Conservation (phyloP, 2,888 invertebrate species). For the Papilio demoleus region DNA sequence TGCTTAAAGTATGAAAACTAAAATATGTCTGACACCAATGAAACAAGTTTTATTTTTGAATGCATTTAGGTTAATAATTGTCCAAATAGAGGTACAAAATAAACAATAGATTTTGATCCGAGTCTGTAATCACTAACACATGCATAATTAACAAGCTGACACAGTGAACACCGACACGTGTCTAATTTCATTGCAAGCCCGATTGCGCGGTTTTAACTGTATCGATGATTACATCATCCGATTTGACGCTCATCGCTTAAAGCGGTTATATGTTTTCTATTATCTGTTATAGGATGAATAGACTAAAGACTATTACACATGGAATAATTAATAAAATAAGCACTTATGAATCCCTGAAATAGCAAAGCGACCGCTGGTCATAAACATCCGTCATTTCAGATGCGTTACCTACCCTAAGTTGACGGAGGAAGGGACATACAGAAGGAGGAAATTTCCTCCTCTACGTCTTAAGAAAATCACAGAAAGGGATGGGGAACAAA, state of each 20-base stretch:
- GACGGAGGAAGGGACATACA: too few relatives aligned
- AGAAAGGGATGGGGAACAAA: too few relatives aligned
- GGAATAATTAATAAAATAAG: too few relatives aligned
- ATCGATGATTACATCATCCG: constrained; percentile 26
- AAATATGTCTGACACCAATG: too few relatives aligned
- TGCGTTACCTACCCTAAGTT: too few relatives aligned
- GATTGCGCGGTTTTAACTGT: constrained; percentile 27
- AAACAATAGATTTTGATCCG: constrained; percentile 25
- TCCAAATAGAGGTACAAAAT: neutral
- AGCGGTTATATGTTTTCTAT: constrained; percentile 42
- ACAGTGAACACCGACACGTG: constrained; percentile 24
- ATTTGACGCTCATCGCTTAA: constrained; percentile 28
- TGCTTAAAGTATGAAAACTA: too few relatives aligned
- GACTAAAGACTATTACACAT: too few relatives aligned
- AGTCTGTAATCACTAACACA: constrained; percentile 28
- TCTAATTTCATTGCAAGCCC: constrained; percentile 32
- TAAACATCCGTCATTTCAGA: too few relatives aligned
- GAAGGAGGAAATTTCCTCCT: too few relatives aligned
- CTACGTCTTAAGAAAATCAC: too few relatives aligned
- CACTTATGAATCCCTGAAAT: too few relatives aligned
- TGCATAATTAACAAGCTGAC: constrained; percentile 30
- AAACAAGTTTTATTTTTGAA: neutral
- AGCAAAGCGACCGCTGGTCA: too few relatives aligned
- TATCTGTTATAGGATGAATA: constrained; percentile 21
- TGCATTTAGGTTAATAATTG: neutral